These are phyloP conservation scores for Hepsetus odoe DNA, from an alignment of 2,113 vertebrate species.

Conservation along the genomic window DNA sequence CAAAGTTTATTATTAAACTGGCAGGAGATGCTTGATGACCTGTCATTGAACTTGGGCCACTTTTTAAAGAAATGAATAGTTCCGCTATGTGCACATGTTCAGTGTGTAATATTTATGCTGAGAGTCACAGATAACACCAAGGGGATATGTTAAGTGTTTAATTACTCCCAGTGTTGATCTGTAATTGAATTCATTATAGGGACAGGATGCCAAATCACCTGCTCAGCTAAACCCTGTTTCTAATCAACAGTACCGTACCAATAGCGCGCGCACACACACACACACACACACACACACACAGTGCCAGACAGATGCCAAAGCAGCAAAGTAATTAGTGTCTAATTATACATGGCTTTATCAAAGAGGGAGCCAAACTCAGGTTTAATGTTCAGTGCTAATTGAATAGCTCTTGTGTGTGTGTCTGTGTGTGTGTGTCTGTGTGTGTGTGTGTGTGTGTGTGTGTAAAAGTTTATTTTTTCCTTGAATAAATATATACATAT, in stretches of 20 bases:
- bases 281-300: constrained; percentile 19
- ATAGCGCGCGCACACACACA: not conserved
- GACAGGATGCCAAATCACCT: constrained; percentile 62
- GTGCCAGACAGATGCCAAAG: constrained; percentile 20
- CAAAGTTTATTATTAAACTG: no score
- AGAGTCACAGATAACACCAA: not conserved
- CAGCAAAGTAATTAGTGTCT: constrained; percentile 17
- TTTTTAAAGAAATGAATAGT: not conserved
- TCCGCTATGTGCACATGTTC: not conserved
- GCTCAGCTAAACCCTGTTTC: constrained; percentile 61
- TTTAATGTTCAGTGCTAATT: constrained; percentile 1
- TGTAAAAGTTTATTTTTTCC: not conserved
- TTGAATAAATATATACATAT: not conserved
- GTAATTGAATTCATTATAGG: constrained; percentile 71
- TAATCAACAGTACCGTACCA: constrained; percentile 66
- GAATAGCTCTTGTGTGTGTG: not conserved
- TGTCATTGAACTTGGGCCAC: no score
- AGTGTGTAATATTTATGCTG: not conserved
- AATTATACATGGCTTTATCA: constrained; percentile 3
- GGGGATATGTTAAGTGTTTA: constrained; percentile 60
- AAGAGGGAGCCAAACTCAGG: not conserved
- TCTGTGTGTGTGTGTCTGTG: not conserved
- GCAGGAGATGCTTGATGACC: no score
- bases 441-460: not conserved
- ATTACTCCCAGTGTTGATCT: constrained; percentile 59